These are phyloP conservation scores for Homarus gammarus DNA, from an alignment of 2,888 invertebrate genomes.

Conservation along the genomic window DNA sequence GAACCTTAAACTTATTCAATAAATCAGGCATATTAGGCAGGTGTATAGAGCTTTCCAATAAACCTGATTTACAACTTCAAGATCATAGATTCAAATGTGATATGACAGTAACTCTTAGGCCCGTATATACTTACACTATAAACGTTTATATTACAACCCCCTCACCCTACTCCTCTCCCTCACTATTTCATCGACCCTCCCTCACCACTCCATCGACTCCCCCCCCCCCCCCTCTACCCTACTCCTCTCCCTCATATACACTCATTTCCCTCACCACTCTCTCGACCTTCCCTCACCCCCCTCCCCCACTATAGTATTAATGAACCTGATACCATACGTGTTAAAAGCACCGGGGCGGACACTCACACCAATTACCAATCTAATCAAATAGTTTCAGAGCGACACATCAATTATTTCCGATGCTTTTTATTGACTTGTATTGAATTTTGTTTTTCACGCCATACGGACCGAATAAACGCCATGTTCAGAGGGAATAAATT, in stretches of 20 bases:
- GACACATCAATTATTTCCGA: background rate
- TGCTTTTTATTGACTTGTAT: background rate
- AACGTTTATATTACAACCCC: background rate
- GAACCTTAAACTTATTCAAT: too few species aligned
- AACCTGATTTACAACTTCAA: too few species aligned
- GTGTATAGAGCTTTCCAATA: too few species aligned
- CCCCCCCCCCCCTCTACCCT: background rate
- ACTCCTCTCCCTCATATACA: background rate
- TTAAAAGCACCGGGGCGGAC: background rate
- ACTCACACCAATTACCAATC: background rate
- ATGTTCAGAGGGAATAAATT: background rate
- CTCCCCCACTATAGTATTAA: background rate
- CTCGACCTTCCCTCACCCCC: background rate
- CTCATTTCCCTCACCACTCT: background rate
- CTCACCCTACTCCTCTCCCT: background rate
- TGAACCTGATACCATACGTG: background rate
- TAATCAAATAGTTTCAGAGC: constrained; percentile 1
- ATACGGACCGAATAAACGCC: background rate
- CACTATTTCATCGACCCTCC: background rate
- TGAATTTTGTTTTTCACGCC: background rate
- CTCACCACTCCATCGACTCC: background rate
- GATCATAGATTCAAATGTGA: too few species aligned
- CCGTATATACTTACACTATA: too few species aligned
- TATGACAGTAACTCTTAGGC: too few species aligned
- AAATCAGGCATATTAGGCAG: too few species aligned